These are phyloP conservation scores for Nylanderia fulva DNA, from an alignment of 1,140 invertebrate species.

Conservation along the genomic window DNA sequence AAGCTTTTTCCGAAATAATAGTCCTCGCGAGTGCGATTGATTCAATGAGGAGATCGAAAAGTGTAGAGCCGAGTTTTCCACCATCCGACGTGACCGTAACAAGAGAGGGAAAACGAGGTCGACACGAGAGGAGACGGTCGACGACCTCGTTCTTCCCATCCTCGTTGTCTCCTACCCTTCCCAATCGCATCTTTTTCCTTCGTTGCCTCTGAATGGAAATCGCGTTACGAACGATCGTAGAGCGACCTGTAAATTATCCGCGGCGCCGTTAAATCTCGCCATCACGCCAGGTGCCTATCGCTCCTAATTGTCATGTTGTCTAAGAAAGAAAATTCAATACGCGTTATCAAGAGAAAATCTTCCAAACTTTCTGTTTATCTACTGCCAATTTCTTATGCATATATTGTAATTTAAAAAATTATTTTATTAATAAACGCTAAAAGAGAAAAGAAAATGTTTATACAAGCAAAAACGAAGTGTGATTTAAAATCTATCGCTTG, in stretches of 20 bases:
- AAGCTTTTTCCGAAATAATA: constrained; percentile 38
- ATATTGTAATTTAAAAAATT: no score
- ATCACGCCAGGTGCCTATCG: neutral
- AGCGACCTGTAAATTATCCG: constrained; percentile 44
- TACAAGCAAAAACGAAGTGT: no score
- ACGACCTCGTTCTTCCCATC: constrained; percentile 13
- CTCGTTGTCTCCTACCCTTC: constrained; percentile 11
- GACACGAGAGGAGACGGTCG: constrained; percentile 38
- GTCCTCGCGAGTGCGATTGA: constrained; percentile 37
- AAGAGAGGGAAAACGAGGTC: constrained; percentile 30
- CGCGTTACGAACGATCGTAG: constrained; percentile 25
- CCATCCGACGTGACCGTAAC: constrained; percentile 15
- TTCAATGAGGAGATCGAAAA: constrained; percentile 45
- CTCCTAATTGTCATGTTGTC: constrained; percentile 30
- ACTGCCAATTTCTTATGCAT: neutral
- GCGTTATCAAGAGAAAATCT: neutral
- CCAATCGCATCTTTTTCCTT: constrained; percentile 34
- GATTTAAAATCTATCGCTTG: no score
- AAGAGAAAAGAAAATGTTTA: no score
- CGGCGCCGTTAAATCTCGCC: constrained; percentile 29
- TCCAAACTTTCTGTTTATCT: neutral
- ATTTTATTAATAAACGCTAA: no score
- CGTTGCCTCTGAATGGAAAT: constrained; percentile 49
- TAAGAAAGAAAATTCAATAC: neutral
- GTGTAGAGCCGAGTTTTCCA: constrained; percentile 20